These are phyloP conservation scores for Mongoloraphidia duomilia DNA, from an alignment of 2,888 invertebrate species.

Conservation along the genomic window DNA sequence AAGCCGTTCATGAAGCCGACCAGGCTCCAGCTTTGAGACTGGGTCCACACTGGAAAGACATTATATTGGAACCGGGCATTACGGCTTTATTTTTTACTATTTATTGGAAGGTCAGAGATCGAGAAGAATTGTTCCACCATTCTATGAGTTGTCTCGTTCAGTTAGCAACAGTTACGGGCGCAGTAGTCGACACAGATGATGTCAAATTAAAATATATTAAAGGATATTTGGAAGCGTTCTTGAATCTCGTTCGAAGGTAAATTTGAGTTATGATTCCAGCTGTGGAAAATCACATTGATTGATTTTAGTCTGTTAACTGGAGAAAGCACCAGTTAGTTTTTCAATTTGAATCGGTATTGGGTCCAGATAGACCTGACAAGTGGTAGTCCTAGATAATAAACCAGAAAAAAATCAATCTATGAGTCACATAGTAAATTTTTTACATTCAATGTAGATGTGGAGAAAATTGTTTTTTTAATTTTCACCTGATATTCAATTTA, in stretches of 20 bases:
- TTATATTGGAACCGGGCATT: conserved; percentile 58
- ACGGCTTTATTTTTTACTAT: conserved; percentile 67
- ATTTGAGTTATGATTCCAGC: conserved; percentile 5
- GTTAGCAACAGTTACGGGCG: conserved; percentile 53
- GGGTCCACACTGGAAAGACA: conserved; percentile 55
- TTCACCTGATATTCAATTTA: not conserved
- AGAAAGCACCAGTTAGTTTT: too few species aligned
- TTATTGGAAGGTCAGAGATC: conserved; percentile 66
- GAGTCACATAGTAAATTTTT: too few species aligned
- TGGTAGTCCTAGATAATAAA: too few species aligned
- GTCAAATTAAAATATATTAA: conserved; percentile 39
- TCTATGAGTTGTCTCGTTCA: conserved; percentile 73
- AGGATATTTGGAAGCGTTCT: conserved; percentile 42
- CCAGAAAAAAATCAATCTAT: too few species aligned
- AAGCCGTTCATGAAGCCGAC: conserved; percentile 51
- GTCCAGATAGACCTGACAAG: too few species aligned
- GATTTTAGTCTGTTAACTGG: too few species aligned
- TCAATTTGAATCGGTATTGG: too few species aligned
- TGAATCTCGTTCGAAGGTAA: conserved; percentile 43
- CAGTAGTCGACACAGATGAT: conserved; percentile 34
- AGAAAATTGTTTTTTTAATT: not conserved
- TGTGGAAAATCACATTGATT: too few species aligned
- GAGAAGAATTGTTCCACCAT: conserved; percentile 60
- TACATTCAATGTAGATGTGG: not conserved
- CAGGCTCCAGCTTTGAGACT: conserved; percentile 44